Percentiles rank a stretch among this genome's conserved stretches.
Evolutionary conservation across 2,888 invertebrate species (phyloP).

Genomic region (Colletes collaris): DNA sequence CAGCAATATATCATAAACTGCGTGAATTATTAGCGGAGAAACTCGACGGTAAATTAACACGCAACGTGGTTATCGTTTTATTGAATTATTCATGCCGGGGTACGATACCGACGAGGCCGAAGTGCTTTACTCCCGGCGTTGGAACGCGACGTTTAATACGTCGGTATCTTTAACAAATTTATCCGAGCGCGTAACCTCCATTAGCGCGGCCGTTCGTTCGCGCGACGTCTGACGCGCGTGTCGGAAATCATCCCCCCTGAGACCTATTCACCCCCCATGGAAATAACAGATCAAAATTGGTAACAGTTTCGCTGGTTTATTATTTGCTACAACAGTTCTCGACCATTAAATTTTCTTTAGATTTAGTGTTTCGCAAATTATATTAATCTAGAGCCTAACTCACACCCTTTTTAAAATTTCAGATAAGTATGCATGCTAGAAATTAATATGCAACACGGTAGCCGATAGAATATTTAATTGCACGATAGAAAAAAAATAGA

Average conservation of each 20-base stretch:
- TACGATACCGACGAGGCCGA: constrained; percentile 35
- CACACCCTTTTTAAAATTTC: no score
- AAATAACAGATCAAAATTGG: no score
- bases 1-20: constrained; percentile 66
- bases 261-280: no score
- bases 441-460: no score
- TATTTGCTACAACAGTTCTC: no score
- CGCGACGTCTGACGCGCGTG: neutral
- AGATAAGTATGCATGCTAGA: no score
- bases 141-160: constrained; percentile 49
- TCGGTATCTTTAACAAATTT: constrained; percentile 63
- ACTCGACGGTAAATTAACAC: constrained; percentile 68
- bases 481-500: no score
- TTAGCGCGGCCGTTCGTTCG: constrained; percentile 20
- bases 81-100: constrained; percentile 68
- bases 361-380: no score
- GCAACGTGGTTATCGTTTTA: constrained; percentile 70
- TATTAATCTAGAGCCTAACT: no score
- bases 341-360: no score
- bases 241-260: neutral
- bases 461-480: no score
- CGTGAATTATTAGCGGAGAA: constrained; percentile 68
- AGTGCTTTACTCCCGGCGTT: constrained; percentile 1
- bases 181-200: constrained; percentile 29
- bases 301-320: no score